Base-by-base conservation (phyloP, 2,888 invertebrate genomes). In the Torymus auratus region DNA sequence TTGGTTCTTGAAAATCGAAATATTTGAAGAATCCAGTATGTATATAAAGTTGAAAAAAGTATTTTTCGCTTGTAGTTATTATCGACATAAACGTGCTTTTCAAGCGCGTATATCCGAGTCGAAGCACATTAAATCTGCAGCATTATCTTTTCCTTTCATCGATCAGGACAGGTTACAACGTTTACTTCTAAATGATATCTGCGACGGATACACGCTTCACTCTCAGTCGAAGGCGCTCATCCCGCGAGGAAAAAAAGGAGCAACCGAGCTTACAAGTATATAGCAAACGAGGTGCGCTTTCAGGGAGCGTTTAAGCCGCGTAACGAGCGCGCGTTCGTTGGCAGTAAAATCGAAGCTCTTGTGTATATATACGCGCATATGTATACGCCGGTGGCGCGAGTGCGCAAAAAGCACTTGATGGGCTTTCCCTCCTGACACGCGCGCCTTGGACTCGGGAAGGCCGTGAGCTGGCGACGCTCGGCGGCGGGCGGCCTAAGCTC, bases 391-490 rank as follows among this genome's bases (percentile, higher is more conserved):
- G 41, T 41, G 41, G 41, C 7, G 41, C 41, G 41, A 41, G 41
- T 7, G 80, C 77, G 81, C 80, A 85, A 85, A 83, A 85, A 83
- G 84, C 83, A 76, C 84, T 83, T 78, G 82, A 84, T 84, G 81
- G 69, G 62, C 65, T 81, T 82, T 78, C 72, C 71, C 61, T 79
- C 82, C 80, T 74, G 28, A 20, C 62, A 7, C 53, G 41, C 73
- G n/a, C 64, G 50, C 23, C 17, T 50, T 53, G 13, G 17, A n/a
- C 50, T 56, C 41, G 56, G 41, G 55, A 61, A 13, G 20, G 23
- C 87, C 85, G 85, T 85, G 83, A 87, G 88, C 86, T 90, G 86
- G 88, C 88, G 90, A 85, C 89, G 81, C 87, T 69, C 83, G 50
- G 88, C 84, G 90, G 88, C 85, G 83, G 85, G 84, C 73, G 79